These are phyloP conservation scores for Aphidius gifuensis DNA, from an alignment of 1,140 invertebrate genomes.

Conservation along the genomic window DNA sequence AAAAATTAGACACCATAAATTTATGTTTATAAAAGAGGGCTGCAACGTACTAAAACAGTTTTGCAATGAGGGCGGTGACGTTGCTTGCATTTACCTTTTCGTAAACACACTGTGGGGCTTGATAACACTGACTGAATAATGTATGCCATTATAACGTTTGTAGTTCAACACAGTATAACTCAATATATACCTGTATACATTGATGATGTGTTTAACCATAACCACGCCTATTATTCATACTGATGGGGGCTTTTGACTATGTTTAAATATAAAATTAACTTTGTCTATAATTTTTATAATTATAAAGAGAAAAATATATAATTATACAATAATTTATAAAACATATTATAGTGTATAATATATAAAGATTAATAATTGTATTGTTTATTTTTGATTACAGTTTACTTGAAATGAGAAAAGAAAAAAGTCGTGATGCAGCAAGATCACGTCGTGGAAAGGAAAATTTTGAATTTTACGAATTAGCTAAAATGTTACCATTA, in stretches of 20 bases:
- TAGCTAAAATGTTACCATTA: conserved; percentile 95
- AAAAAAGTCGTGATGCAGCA: conserved; percentile 95
- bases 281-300: no score
- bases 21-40: conserved; percentile 18
- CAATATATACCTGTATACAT: background rate
- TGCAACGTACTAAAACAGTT: conserved; percentile 29
- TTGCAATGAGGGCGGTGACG: conserved; percentile 32
- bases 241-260: conserved; percentile 12
- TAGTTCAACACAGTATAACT: conserved; percentile 14
- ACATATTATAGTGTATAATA: no score
- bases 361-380: no score
- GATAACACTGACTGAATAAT: conserved; percentile 32
- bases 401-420: conserved; percentile 93
- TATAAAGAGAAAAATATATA: no score
- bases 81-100: conserved; percentile 21
- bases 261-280: no score
- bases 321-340: no score
- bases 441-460: conserved; percentile 92
- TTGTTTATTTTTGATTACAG: conserved; percentile 63
- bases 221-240: conserved; percentile 12
- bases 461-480: conserved; percentile 97
- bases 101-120: conserved; percentile 33
- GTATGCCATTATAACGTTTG: conserved; percentile 29
- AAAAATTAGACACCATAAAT: background rate
- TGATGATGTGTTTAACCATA: no score